Base-by-base conservation (phyloP, 1,140 invertebrate species). In the Ericerus pela region DNA sequence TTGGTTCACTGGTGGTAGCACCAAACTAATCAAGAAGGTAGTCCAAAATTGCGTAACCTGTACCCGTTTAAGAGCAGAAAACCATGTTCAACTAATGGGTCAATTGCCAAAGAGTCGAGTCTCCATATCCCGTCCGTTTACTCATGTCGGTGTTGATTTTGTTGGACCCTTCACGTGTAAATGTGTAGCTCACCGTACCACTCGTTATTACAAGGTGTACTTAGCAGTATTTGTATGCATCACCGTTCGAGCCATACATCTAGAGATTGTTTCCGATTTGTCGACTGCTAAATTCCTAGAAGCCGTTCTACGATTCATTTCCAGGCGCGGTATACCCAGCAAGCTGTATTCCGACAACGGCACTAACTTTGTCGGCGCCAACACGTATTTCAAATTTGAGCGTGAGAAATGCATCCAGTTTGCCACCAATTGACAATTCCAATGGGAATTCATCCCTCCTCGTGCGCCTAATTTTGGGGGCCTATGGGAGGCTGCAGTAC, bases 321-420 rank as follows among this genome's bases (percentile, higher is more conserved):
- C 56, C 24, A 31, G 64, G 11, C 53, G 66, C 31, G 67, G 68
- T 22, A 30, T 58, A 31, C 63, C 62, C 10, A 22, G 29, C 0
- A 52, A 52, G 2, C 59, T 72, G 0, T 66, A 63, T 53, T 59
- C 56, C n/a, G 70, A 71, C 58, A 65, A 66, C 54, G 69, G 63
- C 0, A 67, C 65, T 0, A 70, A 66, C 51, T 70, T 70, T 54
- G 47, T 64, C 10, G 64, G 65, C 2, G 65, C 65, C 16, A 59
- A 65, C 43, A 60, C 1, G 55, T 65, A 47, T 52, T 67, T 12
- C 24, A 52, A 14, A 58, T 59, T 58, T 20, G 24, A 20, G 10
- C 29, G 51, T 4, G 51, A 38, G 1, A 55, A 10, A 28, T 28
- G 2, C 6, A 24, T 11, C 4, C 12, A 12, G 6, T 11, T 30